Evolutionary conservation across 2,888 invertebrate species (phyloP), one percentile per base, ranked within the genome.

Genomic region (Busseola fusca): DNA sequence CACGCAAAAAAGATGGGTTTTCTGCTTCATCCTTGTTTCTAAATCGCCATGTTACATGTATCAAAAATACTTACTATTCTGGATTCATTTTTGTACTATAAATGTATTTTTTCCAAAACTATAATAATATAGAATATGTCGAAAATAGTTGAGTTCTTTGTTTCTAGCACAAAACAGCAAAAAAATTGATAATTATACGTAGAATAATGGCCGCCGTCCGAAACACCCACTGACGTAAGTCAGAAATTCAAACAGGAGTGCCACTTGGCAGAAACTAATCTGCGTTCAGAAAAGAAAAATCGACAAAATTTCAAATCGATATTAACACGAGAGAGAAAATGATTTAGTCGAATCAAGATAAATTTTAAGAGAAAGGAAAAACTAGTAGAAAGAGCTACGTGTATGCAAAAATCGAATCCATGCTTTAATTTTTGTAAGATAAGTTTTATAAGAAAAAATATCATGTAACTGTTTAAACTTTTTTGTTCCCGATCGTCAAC

Each of bases 21-120:
- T 88, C 76, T 82, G 85, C 91, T 91, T 91, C 92, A 92, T 91
- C 92, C 92, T 93, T 92, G 90, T 91, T 85, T 91, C 88, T 85
- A 86, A 89, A 90, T 87, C 87, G 89, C 86, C 86, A 89, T 87
- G 82, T 84, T 86, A 89, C 71, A 62, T 67, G 45, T 76, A 86
- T 81, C 84, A 91, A 90, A 91, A 91, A 94, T 96, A 97, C 97
- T 97, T 96, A 98, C 97, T 97, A 98, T 97, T 98, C 97, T 89
- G 97, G 97, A 97, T 97, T 97, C 97, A 98, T 97, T 90, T 94
- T 95, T 93, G 93, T 93, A 95, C 92, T 93, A 90, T 93, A 91
- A 90, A 88, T 90, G 89, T 91, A 87, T 90, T 91, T 88, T 89
- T 87, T 87, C 86, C 87, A 89, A 92, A 91, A 92, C 90, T 90